Base-by-base conservation (phyloP, 2,797 vertebrate genomes). In the Loriculus beryllinus region DNA sequence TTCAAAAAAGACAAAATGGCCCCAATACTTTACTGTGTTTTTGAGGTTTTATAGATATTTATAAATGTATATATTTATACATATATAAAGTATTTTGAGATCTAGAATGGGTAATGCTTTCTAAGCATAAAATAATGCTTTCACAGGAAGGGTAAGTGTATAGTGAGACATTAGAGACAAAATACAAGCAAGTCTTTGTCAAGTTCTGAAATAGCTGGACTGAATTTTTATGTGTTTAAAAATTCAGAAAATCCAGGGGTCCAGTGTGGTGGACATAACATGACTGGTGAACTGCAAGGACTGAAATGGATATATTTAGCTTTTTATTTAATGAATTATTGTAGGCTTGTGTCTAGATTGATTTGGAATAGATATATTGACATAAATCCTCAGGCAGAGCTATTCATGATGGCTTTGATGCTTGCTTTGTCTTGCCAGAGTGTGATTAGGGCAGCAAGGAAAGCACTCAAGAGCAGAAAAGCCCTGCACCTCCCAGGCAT, bases 1-100 rank as follows among this genome's bases (percentile, higher is more conserved):
- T 95, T 96, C 63, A 25, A 71, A 26, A 69, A 88, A 77, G 81
- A 25, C 80, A 77, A 62, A 96, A 64, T 74, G 49, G 10, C 59
- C 40, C 18, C 82, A 76, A 63, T 65, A 45, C 25, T 70, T 82
- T 35, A 43, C 29, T 70, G 18, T 15, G 4, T 65, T 90, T 16
- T n/a, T 90, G 25, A 71, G 17, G 11, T 47, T 72, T 93, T 40
- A 13, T 65, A 62, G 64, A 52, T 82, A 65, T 26, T 45, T 85
- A 25, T 35, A 23, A 35, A 57, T 25, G 10, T 74, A 6, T 23
- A 16, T 14, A 56, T 75, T 93, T 89, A 74, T 68, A 51, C 10
- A 17, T 23, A 7, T 70, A 9, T 47, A 8, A 88, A 62, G 17
- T 63, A 43, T 70, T 90, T 82, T 82, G 76, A 85, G 47, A 82